Percentiles rank a stretch among this genome's conserved stretches.
Conservation (phyloP, 2,797 vertebrate species). For the Lindbergichthys nudifrons region DNA sequence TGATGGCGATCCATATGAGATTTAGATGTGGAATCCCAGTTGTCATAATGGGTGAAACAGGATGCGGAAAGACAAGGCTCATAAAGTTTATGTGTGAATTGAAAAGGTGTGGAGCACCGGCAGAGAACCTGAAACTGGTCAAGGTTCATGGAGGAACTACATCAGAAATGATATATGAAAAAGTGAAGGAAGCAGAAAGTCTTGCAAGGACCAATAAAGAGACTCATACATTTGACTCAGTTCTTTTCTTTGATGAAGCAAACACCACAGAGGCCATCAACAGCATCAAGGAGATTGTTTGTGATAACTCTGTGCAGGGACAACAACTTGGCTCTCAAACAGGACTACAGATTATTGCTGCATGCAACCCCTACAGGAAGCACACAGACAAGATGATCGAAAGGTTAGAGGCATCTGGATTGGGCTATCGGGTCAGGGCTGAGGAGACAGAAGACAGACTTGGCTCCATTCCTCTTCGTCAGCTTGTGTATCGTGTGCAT, state of each 20-base stretch:
- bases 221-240: conserved; percentile 81
- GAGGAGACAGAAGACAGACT: conserved; percentile 88
- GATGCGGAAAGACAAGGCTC: conserved; percentile 93
- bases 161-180: conserved; percentile 84
- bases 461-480: conserved; percentile 90
- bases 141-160: conserved; percentile 94
- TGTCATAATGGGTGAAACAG: conserved; percentile 94
- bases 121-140: conserved; percentile 90
- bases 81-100: conserved; percentile 90
- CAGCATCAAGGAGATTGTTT: conserved; percentile 92
- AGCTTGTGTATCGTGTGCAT: conserved; percentile 94
- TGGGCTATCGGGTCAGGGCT: conserved; percentile 90
- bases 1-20: conserved; percentile 93
- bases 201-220: conserved; percentile 81
- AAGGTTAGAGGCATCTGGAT: conserved; percentile 88
- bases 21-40: conserved; percentile 93
- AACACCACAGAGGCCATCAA: conserved; percentile 91
- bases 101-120: conserved; percentile 64
- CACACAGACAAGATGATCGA: conserved; percentile 88
- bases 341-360: conserved; percentile 90
- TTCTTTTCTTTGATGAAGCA: conserved; percentile 94
- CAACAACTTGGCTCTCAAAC: conserved; percentile 42
- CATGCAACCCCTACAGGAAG: conserved; percentile 93
- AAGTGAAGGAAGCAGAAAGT: conserved; percentile 84
- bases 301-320: conserved; percentile 87